These are phyloP conservation scores for Onychostruthus taczanowskii DNA, from an alignment of 2,113 vertebrate species.

Conservation along the genomic window DNA sequence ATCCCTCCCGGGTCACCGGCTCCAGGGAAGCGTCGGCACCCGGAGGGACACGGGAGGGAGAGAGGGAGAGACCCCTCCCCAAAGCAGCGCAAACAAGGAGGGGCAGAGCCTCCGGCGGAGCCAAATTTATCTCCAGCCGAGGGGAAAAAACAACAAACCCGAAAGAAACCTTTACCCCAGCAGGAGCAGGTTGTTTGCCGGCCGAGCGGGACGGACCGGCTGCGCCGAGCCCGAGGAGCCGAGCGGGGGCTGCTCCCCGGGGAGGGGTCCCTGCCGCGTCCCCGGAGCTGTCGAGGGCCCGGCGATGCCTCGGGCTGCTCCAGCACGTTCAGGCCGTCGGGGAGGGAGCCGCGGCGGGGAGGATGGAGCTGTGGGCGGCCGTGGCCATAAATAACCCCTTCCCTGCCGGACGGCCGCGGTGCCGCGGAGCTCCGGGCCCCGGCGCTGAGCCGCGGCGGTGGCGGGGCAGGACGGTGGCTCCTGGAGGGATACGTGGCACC, in stretches of 20 bases:
- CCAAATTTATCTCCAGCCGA: not conserved
- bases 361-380: not conserved
- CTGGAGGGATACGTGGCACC: not conserved
- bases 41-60: not conserved
- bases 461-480: not conserved
- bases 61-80: not conserved
- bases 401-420: not conserved
- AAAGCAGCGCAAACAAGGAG: not conserved
- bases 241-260: too few species aligned
- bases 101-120: not conserved
- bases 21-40: accelerated
- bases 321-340: not conserved
- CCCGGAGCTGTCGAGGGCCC: accelerated
- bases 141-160: not conserved
- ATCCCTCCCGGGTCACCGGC: not conserved
- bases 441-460: not conserved
- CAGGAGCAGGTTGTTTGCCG: not conserved
- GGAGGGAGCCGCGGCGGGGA: not conserved
- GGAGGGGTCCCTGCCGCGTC: not conserved
- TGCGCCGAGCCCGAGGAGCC: accelerated
- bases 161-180: not conserved
- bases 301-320: not conserved
- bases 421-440: not conserved
- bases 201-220: not conserved
- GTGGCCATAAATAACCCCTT: not conserved